Conservation (phyloP, 2,113 vertebrate species). For the Eclectus roratus region DNA sequence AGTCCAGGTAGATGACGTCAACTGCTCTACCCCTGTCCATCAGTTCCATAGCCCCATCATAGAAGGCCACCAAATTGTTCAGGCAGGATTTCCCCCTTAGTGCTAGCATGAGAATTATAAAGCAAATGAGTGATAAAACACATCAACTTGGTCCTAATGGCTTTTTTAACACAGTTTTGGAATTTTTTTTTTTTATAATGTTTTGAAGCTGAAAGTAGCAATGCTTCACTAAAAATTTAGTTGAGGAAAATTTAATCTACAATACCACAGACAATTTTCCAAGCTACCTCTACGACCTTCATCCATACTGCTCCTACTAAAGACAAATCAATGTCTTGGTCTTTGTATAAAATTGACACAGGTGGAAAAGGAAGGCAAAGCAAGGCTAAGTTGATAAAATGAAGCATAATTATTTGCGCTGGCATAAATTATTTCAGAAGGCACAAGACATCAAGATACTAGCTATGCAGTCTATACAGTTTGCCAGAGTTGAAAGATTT, state of each 20-base stretch:
- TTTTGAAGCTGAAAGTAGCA: not conserved
- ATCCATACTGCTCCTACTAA: not conserved
- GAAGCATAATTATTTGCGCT: not conserved
- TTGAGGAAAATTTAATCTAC: not conserved
- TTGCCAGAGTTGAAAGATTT: not conserved
- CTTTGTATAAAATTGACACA: not conserved
- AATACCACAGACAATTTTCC: not conserved
- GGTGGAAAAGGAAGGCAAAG: not conserved
- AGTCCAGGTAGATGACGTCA: too few species aligned
- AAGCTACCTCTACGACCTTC: not conserved
- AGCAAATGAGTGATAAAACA: not conserved
- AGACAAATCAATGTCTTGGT: not conserved
- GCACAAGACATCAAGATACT: not conserved
- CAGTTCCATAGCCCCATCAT: too few species aligned
- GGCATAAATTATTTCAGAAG: not conserved
- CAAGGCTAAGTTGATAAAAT: not conserved
- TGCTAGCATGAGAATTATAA: not conserved
- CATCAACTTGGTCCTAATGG: not conserved
- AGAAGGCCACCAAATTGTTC: too few species aligned
- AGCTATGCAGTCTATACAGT: not conserved
- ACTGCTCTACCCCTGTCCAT: too few species aligned
- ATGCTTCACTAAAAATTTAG: not conserved
- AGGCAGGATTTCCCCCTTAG: too few species aligned
- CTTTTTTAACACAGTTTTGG: not conserved
- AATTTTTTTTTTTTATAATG: not conserved